These are phyloP conservation scores for Ormyrus pomaceus DNA, from an alignment of 2,888 invertebrate species.

Conservation along the genomic window DNA sequence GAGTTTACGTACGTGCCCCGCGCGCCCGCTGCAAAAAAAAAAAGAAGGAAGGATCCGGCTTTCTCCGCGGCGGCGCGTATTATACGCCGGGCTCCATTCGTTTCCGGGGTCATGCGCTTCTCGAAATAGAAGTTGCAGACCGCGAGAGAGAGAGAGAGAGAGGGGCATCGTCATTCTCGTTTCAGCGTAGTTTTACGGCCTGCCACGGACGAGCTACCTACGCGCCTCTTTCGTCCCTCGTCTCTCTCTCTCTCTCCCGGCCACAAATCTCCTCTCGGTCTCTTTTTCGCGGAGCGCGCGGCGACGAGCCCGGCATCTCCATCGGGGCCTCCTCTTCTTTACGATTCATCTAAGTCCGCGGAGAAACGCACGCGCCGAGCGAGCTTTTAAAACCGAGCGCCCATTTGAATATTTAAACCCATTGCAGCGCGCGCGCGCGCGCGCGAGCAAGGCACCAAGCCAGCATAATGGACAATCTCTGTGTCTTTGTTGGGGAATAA, in stretches of 20 bases:
- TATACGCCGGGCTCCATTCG: constrained; percentile 62
- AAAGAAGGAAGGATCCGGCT: constrained; percentile 54
- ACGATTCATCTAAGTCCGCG: constrained; percentile 51
- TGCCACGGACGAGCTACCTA: constrained; percentile 68
- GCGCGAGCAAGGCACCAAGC: neutral
- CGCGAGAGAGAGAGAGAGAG: constrained; percentile 56
- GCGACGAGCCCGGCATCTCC: constrained; percentile 28
- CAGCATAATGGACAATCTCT: constrained; percentile 51
- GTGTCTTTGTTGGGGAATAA: constrained; percentile 50
- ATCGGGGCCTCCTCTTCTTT: constrained; percentile 29
- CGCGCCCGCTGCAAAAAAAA: constrained; percentile 25
- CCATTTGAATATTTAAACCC: constrained; percentile 53
- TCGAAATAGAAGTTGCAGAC: constrained; percentile 70
- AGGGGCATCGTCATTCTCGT: constrained; percentile 68
- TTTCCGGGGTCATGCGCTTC: constrained; percentile 72
- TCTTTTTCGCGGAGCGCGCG: constrained; percentile 39
- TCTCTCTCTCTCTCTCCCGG: constrained; percentile 32
- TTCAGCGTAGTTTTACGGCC: constrained; percentile 70
- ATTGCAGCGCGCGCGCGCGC: constrained; percentile 5
- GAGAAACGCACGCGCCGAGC: constrained; percentile 1
- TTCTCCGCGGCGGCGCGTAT: constrained; percentile 36
- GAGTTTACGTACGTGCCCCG: constrained; percentile 8
- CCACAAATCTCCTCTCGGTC: constrained; percentile 61
- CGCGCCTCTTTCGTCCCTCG: constrained; percentile 47
- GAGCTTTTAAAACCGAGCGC: constrained; percentile 35